Evolutionary conservation across 2,888 invertebrate species (phyloP).

Genomic region (Parascotia fuliginaria): DNA sequence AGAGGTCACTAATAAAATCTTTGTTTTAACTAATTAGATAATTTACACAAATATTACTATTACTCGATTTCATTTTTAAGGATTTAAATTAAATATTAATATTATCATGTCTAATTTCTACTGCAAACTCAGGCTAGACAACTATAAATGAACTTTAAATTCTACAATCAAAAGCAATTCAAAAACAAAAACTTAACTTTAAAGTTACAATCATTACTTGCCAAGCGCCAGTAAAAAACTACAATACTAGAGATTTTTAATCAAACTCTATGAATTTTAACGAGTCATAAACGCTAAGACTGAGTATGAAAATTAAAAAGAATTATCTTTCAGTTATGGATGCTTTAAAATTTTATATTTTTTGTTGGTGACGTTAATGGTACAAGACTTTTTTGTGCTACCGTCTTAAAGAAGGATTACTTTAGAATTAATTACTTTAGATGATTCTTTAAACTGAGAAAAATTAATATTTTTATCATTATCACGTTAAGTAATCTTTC

Average conservation of each 20-base stretch:
- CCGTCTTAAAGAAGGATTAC: background rate
- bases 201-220: background rate
- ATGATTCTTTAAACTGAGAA: too few relatives aligned
- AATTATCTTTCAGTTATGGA: conserved; percentile 24
- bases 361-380: background rate
- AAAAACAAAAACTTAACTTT: background rate
- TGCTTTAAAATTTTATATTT: conserved; percentile 7
- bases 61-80: too few relatives aligned
- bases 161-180: background rate
- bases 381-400: background rate
- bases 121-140: background rate
- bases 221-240: conserved; percentile 16
- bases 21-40: too few relatives aligned
- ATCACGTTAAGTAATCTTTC: too few relatives aligned
- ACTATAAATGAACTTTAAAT: background rate
- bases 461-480: too few relatives aligned
- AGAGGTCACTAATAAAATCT: too few relatives aligned
- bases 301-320: conserved; percentile 1
- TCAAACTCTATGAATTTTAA: conserved; percentile 40
- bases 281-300: conserved; percentile 25
- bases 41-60: too few relatives aligned
- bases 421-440: too few relatives aligned
- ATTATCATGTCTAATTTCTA: too few relatives aligned
- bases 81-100: too few relatives aligned
- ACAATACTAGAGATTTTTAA: conserved; percentile 30